Percentiles rank a stretch among this genome's conserved stretches.
These are phyloP conservation scores for Brachynemurus nebulosus DNA, from an alignment of 2,888 invertebrate genomes.

Conservation along the genomic window DNA sequence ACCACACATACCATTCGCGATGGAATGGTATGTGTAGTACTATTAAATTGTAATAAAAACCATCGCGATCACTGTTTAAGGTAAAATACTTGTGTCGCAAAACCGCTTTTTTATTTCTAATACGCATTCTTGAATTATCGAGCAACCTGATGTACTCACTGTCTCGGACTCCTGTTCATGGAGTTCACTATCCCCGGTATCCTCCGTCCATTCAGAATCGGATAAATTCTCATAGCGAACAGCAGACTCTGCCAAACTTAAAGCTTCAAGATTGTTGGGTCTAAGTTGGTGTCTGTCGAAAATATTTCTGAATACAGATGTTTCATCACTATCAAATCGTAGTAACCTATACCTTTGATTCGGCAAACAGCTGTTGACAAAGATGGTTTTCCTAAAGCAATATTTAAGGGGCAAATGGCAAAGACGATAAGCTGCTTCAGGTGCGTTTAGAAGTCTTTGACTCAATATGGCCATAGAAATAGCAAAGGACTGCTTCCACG, in stretches of 20 bases:
- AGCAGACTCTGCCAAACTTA: neutral
- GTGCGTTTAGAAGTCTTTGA: slow-evolving; percentile 21
- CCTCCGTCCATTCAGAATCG: neutral
- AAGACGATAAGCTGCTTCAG: slow-evolving; percentile 23
- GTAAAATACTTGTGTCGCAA: no score
- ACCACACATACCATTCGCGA: no score
- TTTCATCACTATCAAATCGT: slow-evolving; percentile 20
- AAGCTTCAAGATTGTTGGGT: neutral
- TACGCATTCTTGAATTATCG: slow-evolving; percentile 18
- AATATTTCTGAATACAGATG: slow-evolving; percentile 11
- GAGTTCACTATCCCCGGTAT: neutral
- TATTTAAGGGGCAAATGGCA: slow-evolving; percentile 12
- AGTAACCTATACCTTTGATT: slow-evolving; percentile 22
- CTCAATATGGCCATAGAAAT: slow-evolving; percentile 15
- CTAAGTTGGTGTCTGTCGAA: neutral
- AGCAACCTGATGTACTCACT: slow-evolving; percentile 17
- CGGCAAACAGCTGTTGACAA: slow-evolving; percentile 16
- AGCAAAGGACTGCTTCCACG: slow-evolving; percentile 8
- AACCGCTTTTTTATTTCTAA: no score
- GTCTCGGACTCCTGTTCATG: neutral
- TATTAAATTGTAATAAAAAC: no score
- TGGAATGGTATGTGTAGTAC: no score
- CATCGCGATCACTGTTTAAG: no score
- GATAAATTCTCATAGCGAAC: neutral
- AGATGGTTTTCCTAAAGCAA: slow-evolving; percentile 10